These are phyloP conservation scores for Monoplex corrugatus DNA, from an alignment of 2,888 invertebrate genomes.

Conservation along the genomic window DNA sequence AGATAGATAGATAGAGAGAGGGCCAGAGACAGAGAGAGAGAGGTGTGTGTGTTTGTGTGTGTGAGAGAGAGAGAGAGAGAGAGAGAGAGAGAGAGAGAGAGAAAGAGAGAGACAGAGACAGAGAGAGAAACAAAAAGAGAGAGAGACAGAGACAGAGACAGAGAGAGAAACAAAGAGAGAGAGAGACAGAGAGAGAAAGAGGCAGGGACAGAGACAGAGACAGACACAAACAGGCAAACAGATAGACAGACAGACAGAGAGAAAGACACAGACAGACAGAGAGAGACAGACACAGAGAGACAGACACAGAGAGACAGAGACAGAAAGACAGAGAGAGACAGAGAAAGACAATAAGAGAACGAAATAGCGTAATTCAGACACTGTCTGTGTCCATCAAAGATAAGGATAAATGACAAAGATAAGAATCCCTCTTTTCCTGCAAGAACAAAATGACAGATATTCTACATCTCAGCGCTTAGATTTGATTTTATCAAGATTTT, in stretches of 20 bases:
- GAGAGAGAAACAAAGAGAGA: not conserved
- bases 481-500: too few species aligned
- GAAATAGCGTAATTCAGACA: not conserved
- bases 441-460: too few species aligned
- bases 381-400: too few species aligned
- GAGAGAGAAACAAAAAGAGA: constrained; percentile 17
- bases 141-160: not conserved
- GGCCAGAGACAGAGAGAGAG: not conserved
- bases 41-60: not conserved
- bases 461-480: too few species aligned
- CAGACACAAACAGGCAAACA: not conserved
- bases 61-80: constrained; percentile 31
- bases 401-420: too few species aligned
- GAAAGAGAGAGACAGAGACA: not conserved
- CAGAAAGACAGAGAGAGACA: not conserved
- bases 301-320: not conserved
- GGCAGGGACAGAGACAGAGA: not conserved
- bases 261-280: not conserved
- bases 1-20: constrained; percentile 20
- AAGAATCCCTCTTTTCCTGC: too few species aligned
- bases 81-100: constrained; percentile 20
- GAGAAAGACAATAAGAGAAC: not conserved
- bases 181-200: constrained; percentile 21
- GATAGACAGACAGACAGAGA: not conserved
- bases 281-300: not conserved